These are phyloP conservation scores for Emydura subglobosa DNA, from an alignment of 2,113 vertebrate species.

Conservation along the genomic window DNA sequence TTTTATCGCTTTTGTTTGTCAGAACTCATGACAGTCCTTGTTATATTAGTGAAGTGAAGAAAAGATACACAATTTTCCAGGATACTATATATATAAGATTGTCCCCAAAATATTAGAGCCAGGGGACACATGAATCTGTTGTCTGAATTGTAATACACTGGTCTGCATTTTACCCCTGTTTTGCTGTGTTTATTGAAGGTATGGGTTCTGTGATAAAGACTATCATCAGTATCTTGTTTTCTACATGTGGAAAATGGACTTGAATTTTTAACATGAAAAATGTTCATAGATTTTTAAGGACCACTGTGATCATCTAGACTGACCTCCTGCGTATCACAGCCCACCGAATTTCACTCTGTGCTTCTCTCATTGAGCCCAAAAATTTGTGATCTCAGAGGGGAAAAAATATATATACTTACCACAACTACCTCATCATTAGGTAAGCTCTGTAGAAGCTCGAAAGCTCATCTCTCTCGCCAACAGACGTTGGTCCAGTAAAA, in stretches of 20 bases:
- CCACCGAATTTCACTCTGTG: not conserved
- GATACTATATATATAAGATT: not conserved
- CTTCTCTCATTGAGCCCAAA: not conserved
- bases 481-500: not conserved
- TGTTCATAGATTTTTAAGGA: not conserved
- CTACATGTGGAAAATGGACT: not conserved
- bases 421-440: not conserved
- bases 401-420: not conserved
- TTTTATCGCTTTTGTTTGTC: not conserved
- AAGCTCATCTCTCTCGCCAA: not conserved
- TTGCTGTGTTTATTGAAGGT: rapidly evolving
- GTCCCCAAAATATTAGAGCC: rapidly evolving
- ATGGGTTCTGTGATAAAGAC: rapidly evolving
- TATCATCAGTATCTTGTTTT: not conserved
- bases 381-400: not conserved
- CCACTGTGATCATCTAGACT: rapidly evolving
- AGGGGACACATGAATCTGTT: rapidly evolving
- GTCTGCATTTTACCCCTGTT: not conserved
- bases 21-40: not conserved
- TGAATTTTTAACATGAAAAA: not conserved
- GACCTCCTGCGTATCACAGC: not conserved
- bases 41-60: not conserved
- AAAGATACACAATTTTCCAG: not conserved
- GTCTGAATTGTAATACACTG: rapidly evolving
- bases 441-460: not conserved